Conservation (phyloP, 1,140 invertebrate genomes). For the Diploscapter pachys region DNA sequence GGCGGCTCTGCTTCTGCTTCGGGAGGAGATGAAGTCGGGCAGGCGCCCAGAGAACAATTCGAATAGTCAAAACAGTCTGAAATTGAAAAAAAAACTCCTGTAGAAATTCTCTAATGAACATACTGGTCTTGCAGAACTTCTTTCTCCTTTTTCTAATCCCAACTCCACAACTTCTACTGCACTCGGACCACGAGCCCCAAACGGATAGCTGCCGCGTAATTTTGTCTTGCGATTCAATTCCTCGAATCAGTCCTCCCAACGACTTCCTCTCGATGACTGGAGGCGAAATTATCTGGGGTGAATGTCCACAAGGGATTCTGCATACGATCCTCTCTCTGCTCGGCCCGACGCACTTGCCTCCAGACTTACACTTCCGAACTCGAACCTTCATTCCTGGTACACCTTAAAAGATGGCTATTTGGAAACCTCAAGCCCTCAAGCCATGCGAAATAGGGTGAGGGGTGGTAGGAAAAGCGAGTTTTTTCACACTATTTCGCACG, state of each 20-base stretch:
- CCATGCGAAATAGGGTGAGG: neutral
- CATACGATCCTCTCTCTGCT: neutral
- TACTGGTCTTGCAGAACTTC: constrained; percentile 17
- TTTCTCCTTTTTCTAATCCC: constrained; percentile 14
- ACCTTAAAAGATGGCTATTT: neutral
- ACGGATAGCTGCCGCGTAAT: neutral
- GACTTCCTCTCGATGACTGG: constrained; percentile 5
- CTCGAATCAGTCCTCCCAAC: constrained; percentile 22
- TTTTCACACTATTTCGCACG: neutral
- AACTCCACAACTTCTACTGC: constrained; percentile 26
- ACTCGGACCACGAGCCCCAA: constrained; percentile 36
- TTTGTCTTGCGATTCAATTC: neutral
- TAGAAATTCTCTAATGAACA: neutral
- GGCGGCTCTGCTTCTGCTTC: neutral
- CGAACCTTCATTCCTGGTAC: constrained; percentile 19
- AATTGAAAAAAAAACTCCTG: constrained; percentile 7
- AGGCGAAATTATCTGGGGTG: neutral
- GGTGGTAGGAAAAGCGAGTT: neutral
- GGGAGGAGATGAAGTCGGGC: constrained; percentile 14
- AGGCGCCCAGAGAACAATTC: constrained; percentile 12
- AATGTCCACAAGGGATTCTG: neutral
- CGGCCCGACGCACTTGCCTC: constrained; percentile 9
- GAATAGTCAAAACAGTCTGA: constrained; percentile 19
- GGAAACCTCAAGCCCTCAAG: neutral
- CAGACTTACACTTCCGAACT: neutral